A percentile compares a stretch with the other conserved stretches of the same genome.
phyloP scores from a whole-genome alignment of 2,888 invertebrate genomes.

The Sesia bembeciformis region DNA sequence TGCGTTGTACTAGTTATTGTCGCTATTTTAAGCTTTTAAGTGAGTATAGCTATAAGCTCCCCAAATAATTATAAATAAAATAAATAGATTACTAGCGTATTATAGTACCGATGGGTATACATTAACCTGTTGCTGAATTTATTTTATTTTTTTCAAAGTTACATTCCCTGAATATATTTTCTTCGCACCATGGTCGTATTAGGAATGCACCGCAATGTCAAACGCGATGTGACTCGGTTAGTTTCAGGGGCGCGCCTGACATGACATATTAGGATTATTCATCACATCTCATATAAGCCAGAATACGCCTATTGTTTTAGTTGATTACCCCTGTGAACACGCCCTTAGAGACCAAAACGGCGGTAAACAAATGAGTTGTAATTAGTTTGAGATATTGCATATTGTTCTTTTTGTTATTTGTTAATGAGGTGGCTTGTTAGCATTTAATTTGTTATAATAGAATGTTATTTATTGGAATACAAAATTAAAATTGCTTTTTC shows the following conservation, averaged over 20 bases:
- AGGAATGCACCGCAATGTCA: conserved; percentile 5
- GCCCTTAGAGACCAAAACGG: conserved; percentile 22
- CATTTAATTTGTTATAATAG: background rate
- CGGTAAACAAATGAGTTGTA: conserved; percentile 24
- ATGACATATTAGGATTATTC: conserved; percentile 55
- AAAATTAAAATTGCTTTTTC: too few relatives aligned
- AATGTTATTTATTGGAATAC: background rate
- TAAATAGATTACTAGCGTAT: too few relatives aligned
- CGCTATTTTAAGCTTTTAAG: too few relatives aligned
- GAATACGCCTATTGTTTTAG: conserved; percentile 43
- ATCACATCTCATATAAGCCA: conserved; percentile 38
- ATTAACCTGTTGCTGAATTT: too few relatives aligned
- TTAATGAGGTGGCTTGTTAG: background rate
- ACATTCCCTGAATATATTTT: too few relatives aligned
- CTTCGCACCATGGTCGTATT: background rate
- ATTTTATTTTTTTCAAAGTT: too few relatives aligned
- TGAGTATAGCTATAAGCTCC: too few relatives aligned
- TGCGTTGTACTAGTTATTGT: too few relatives aligned
- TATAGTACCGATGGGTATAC: too few relatives aligned
- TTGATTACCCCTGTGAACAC: conserved; percentile 44
- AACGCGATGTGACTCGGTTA: conserved; percentile 22
- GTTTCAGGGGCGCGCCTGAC: conserved; percentile 40
- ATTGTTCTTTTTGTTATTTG: background rate
- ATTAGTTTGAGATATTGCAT: conserved; percentile 21
- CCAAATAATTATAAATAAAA: too few relatives aligned